These are phyloP conservation scores for Xiphorhynchus erythropygius DNA, from an alignment of 2,797 vertebrate genomes.

Conservation along the genomic window DNA sequence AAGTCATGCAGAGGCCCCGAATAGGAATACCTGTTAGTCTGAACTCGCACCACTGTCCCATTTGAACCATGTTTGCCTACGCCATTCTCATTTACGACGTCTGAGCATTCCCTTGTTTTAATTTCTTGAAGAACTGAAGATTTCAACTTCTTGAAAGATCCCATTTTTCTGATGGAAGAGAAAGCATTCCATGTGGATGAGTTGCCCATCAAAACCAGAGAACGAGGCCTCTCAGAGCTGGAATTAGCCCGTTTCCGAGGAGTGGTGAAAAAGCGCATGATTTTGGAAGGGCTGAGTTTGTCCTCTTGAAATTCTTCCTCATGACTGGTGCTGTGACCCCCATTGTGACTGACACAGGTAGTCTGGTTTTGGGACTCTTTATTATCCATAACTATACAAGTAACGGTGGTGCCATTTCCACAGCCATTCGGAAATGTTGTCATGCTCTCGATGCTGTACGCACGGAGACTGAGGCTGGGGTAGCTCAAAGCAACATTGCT, in stretches of 20 bases:
- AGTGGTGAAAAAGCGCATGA: constrained; percentile 86
- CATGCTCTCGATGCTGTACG: constrained; percentile 64
- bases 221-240: constrained; percentile 73
- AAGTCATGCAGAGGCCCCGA: constrained; percentile 32
- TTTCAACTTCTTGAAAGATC: constrained; percentile 95
- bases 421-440: constrained; percentile 73
- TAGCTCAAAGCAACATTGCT: constrained; percentile 67
- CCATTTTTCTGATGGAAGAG: constrained; percentile 88
- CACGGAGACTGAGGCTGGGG: constrained; percentile 37
- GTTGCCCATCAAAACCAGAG: constrained; percentile 71
- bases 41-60: constrained; percentile 4
- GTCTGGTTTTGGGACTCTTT: constrained; percentile 56
- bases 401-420: constrained; percentile 46
- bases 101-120: constrained; percentile 81
- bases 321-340: neutral
- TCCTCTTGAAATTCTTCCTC: constrained; percentile 70
- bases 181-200: constrained; percentile 86
- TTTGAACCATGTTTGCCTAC: constrained; percentile 45
- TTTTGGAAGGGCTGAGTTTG: constrained; percentile 82
- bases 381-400: constrained; percentile 63
- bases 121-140: constrained; percentile 92
- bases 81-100: constrained; percentile 31
- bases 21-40: constrained; percentile 43
- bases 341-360: constrained; percentile 49
- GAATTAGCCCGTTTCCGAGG: constrained; percentile 76